Evolutionary conservation across 2,888 invertebrate species (phyloP).

Genomic region (Ophioninae sp.): DNA sequence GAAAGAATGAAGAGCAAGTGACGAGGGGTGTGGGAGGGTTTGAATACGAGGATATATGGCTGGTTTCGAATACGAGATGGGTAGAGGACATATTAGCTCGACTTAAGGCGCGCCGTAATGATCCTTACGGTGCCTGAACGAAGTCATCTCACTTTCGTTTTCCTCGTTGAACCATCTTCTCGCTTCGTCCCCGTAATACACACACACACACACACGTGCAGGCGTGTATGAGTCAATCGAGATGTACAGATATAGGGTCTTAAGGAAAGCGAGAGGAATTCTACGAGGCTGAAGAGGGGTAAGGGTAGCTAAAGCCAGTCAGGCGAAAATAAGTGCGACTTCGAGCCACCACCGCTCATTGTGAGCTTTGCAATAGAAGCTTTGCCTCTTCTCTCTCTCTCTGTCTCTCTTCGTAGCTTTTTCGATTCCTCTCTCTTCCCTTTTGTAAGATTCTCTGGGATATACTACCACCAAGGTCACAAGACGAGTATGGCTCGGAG

Average conservation of each 20-base stretch:
- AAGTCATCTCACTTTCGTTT: slow-evolving; percentile 73
- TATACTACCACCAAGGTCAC: slow-evolving; percentile 50
- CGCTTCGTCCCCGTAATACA: slow-evolving; percentile 25
- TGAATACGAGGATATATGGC: slow-evolving; percentile 59
- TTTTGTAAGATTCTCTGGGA: slow-evolving; percentile 44
- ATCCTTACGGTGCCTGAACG: slow-evolving; percentile 71
- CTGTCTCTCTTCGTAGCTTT: slow-evolving; percentile 31
- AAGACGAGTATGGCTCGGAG: slow-evolving; percentile 61
- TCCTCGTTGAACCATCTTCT: slow-evolving; percentile 56
- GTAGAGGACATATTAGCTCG: slow-evolving; percentile 79
- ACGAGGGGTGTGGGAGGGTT: slow-evolving; percentile 57
- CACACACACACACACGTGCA: background rate
- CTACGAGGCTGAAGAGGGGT: slow-evolving; percentile 33
- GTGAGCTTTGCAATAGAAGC: slow-evolving; percentile 70
- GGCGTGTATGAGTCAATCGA: background rate
- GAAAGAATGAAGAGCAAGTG: slow-evolving; percentile 47
- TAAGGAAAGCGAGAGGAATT: slow-evolving; percentile 22
- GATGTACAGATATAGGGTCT: slow-evolving; percentile 9
- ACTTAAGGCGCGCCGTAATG: slow-evolving; percentile 80
- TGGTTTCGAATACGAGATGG: slow-evolving; percentile 62
- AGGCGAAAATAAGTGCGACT: slow-evolving; percentile 79
- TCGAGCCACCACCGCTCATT: slow-evolving; percentile 77
- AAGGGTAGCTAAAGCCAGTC: slow-evolving; percentile 70
- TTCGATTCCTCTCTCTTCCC: slow-evolving; percentile 46
- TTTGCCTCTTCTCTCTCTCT: slow-evolving; percentile 43